Conservation (phyloP, 2,888 invertebrate genomes). For the Heliconius hortense region DNA sequence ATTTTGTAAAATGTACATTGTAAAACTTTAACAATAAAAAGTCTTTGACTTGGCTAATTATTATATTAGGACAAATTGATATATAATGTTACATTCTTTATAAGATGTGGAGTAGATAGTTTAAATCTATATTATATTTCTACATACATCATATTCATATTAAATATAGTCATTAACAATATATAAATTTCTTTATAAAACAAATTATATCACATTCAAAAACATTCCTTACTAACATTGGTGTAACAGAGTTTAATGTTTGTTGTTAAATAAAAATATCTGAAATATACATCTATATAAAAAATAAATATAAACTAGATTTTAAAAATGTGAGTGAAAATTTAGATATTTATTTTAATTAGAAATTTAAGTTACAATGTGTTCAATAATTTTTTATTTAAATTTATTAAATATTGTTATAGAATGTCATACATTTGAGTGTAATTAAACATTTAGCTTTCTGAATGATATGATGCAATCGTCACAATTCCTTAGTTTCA, state of each 20-base stretch:
- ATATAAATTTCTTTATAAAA: conserved; percentile 4
- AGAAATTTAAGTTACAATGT: conserved; percentile 16
- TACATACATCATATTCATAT: conserved; percentile 9
- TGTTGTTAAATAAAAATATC: neutral
- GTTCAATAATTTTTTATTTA: conserved; percentile 1
- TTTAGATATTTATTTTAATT: neutral
- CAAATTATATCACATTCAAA: neutral
- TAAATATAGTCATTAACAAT: neutral
- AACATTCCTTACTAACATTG: conserved; percentile 17
- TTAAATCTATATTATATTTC: conserved; percentile 14
- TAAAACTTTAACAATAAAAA: conserved; percentile 3
- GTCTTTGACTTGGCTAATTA: conserved; percentile 15
- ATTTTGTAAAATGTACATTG: conserved; percentile 18
- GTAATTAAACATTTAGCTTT: conserved; percentile 4
- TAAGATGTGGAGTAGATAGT: conserved; percentile 15
- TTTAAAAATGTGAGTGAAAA: neutral
- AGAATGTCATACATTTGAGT: neutral
- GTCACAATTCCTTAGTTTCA: neutral
- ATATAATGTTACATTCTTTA: conserved; percentile 16
- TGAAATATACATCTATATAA: neutral
- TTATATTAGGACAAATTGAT: conserved; percentile 20
- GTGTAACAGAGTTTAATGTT: neutral
- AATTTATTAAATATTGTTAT: neutral
- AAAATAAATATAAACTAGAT: neutral
- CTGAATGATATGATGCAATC: neutral